phyloP scores from a whole-genome alignment of 1,140 invertebrate species.

The Neotoxoptera formosana region DNA sequence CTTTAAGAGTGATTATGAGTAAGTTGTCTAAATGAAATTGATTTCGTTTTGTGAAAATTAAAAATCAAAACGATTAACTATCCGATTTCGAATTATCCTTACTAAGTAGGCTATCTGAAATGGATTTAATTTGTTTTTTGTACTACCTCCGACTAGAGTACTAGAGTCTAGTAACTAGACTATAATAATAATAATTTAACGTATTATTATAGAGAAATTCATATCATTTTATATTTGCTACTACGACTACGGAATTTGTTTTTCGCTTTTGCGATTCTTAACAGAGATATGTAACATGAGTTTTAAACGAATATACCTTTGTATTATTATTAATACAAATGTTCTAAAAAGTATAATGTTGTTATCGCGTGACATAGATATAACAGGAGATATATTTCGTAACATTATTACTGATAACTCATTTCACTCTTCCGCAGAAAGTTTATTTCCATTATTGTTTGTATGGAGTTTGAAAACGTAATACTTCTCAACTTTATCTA shows the following conservation, averaged over 20 bases:
- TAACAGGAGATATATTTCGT: constrained; percentile 25
- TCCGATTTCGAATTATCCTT: background rate
- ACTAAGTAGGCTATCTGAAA: background rate
- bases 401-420: constrained; percentile 50
- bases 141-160: background rate
- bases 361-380: constrained; percentile 46
- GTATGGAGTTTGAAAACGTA: constrained; percentile 24
- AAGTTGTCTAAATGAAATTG: background rate
- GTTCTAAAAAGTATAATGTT: constrained; percentile 29
- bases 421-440: constrained; percentile 45
- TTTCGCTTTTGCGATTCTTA: background rate
- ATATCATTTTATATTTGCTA: constrained; percentile 7
- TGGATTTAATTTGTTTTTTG: background rate
- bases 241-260: background rate
- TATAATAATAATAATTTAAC: background rate
- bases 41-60: background rate
- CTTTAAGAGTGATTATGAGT: background rate
- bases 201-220: background rate
- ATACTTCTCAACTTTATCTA: constrained; percentile 31
- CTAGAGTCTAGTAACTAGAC: no score
- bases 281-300: background rate
- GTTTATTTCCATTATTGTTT: constrained; percentile 54
- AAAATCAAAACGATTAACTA: background rate
- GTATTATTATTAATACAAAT: constrained; percentile 28
- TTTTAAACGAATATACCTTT: background rate